Percentiles rank a stretch among this genome's conserved stretches.
These are phyloP conservation scores for Xenops minutus DNA, from an alignment of 2,797 vertebrate species.

Conservation along the genomic window DNA sequence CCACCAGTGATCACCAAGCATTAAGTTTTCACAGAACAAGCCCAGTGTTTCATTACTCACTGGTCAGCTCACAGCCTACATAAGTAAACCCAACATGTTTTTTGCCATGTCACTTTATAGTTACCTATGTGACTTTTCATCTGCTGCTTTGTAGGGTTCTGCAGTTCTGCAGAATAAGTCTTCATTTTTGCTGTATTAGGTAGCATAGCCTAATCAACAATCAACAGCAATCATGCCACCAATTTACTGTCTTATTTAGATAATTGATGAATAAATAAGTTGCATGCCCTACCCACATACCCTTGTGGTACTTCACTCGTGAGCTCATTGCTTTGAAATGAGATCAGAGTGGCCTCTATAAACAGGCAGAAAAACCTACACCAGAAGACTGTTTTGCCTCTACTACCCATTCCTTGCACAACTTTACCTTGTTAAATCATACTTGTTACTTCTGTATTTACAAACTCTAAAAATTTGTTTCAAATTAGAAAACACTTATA, in stretches of 20 bases:
- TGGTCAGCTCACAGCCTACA: background rate
- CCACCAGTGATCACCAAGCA: background rate
- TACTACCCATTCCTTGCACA: background rate
- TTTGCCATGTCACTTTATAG: background rate
- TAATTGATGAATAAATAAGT: background rate
- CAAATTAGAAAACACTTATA: background rate
- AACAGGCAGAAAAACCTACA: background rate
- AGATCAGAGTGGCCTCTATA: background rate
- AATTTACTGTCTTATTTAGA: background rate
- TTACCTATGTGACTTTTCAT: background rate
- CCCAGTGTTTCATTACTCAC: background rate
- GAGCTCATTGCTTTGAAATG: background rate
- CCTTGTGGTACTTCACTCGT: background rate
- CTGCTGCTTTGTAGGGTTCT: background rate
- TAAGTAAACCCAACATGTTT: background rate
- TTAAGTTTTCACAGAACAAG: background rate
- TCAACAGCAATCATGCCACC: background rate
- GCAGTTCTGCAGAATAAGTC: background rate
- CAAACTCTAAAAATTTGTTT: background rate
- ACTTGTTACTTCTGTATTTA: background rate
- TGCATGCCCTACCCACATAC: background rate
- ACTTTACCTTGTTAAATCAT: rapidly evolving
- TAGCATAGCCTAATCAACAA: background rate
- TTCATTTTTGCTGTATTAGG: background rate
- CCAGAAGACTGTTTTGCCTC: background rate